Conservation (phyloP, 2,888 invertebrate species). For the Andrena haemorrhoa region DNA sequence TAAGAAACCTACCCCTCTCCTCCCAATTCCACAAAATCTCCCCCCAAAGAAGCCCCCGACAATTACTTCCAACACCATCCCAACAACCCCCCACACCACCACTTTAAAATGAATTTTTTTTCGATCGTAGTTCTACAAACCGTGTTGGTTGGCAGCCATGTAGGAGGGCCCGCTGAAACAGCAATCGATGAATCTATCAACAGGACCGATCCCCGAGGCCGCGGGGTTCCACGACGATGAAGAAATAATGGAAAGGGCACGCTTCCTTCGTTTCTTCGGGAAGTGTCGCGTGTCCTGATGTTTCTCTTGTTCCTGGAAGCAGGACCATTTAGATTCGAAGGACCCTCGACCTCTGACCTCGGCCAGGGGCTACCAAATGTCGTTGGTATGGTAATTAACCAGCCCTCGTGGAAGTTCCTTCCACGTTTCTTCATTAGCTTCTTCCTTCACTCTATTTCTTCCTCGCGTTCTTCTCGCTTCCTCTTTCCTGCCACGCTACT, state of each 20-base stretch:
- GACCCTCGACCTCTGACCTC: constrained; percentile 47
- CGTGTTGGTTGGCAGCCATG: constrained; percentile 9
- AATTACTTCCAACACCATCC: background rate
- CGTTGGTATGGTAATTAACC: constrained; percentile 35
- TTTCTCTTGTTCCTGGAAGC: constrained; percentile 54
- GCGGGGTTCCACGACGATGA: constrained; percentile 53
- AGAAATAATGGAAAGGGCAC: constrained; percentile 60
- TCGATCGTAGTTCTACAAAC: constrained; percentile 17
- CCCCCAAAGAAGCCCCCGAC: too few species aligned
- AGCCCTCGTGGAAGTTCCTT: constrained; percentile 16
- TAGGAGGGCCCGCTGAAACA: constrained; percentile 58
- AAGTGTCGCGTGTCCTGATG: constrained; percentile 73
- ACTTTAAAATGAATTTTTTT: background rate
- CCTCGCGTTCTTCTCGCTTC: background rate
- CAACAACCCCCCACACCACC: background rate
- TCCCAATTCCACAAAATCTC: background rate
- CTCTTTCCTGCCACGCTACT: background rate
- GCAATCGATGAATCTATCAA: constrained; percentile 74
- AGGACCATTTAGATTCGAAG: constrained; percentile 52
- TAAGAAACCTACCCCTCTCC: too few species aligned
- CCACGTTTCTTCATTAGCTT: constrained; percentile 31
- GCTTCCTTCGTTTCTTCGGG: constrained; percentile 58
- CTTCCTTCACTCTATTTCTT: constrained; percentile 12
- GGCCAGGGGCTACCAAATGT: constrained; percentile 6
- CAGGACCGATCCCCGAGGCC: constrained; percentile 42